phyloP scores from a whole-genome alignment of 2,113 vertebrate species.

The Falcunculus frontatus region DNA sequence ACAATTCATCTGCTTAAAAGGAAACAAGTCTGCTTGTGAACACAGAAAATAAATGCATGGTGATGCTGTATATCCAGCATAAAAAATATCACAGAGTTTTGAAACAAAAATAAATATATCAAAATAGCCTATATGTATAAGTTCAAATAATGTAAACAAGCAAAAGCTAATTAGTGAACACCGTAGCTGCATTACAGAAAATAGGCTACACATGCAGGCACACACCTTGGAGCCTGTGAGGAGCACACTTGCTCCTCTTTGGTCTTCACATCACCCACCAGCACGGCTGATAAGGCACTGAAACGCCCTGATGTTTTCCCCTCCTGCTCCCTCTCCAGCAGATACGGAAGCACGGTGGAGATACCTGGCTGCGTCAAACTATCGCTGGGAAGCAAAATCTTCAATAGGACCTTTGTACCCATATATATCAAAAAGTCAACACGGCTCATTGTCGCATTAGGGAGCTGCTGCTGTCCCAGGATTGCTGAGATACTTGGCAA shows the following conservation, averaged over 20 bases:
- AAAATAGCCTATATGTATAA: neutral
- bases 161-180: neutral
- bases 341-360: neutral
- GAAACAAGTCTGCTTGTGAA: neutral
- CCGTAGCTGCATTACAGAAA: neutral
- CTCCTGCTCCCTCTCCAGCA: neutral
- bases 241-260: neutral
- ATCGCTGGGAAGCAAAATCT: neutral
- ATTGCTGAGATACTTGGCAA: constrained; percentile 54
- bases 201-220: neutral
- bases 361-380: neutral
- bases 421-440: neutral
- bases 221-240: neutral
- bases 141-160: neutral
- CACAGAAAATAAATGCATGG: neutral
- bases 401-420: neutral
- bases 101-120: neutral
- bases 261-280: neutral
- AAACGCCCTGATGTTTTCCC: neutral
- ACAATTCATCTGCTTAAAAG: neutral
- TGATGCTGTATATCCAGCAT: neutral
- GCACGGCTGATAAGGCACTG: neutral
- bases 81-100: neutral
- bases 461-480: neutral
- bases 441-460: neutral